Base-by-base conservation (phyloP, 2,888 invertebrate genomes). In the Orthosia incerta region DNA sequence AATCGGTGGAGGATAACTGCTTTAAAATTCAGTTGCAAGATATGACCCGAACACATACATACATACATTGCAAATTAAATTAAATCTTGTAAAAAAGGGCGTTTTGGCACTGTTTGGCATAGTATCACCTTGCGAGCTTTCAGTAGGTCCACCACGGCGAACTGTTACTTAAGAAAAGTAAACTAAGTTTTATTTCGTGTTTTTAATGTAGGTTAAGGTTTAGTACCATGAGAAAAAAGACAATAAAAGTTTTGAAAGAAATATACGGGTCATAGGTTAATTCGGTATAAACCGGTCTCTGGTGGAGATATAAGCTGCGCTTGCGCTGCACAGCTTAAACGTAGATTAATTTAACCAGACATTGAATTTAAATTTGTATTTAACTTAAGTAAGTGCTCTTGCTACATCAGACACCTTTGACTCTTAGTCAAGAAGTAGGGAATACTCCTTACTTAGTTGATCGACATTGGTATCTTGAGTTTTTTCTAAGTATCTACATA, bases 261-360 rank as follows among this genome's bases (percentile, higher is more conserved):
- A 83, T 78, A 67, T 76, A 73, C 82, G 56, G 88, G 86, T 88
- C 87, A 88, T 73, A 89, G 89, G 88, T 87, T 84, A 84, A 73
- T 78, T 74, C 48, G 55, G 60, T 82, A 85, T 67, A 68, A 83
- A 86, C 85, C 80, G 73, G 84, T 84, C 80, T 80, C 57, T 16
- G 20, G 66, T 63, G 65, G 57, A 71, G 67, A 77, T 74, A 68
- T 45, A 64, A 73, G 59, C 68, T 76, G 66, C 59, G 65, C 73
- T 70, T 83, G 76, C 67, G 67, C 51, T 73, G 61, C 55, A 65
- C 50, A 39, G 62, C 20, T 65, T 56, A 15, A 13, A 63, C 64
- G n/a, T 70, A 51, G n/a, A 26, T 2, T 60, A 23, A n/a, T 46
- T 46, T 46, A 55, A 55, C 7, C 9, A 31, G 23, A 45, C 2